Evolutionary conservation across 2,797 vertebrate species (phyloP), one percentile per base, ranked within the genome.

Genomic region (Anguilla marmorata): DNA sequence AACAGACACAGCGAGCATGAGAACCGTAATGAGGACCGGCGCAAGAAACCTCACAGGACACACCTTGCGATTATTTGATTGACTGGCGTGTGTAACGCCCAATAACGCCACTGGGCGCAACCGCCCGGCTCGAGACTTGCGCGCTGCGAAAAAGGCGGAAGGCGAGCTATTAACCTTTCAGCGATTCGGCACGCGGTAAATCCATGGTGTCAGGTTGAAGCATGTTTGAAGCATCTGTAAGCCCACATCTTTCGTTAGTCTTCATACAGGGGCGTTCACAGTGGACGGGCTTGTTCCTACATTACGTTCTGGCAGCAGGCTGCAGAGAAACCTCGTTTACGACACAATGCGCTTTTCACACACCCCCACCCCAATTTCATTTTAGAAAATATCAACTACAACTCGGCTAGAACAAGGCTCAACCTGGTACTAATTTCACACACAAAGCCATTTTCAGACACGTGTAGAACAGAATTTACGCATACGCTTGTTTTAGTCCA

Each of bases 311-410:
- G 48, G 80, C 27, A 84, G n/a, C n/a, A n/a, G 60, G 24, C 60
- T 66, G 52, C 50, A 84, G 82, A 2, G 48, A 27, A 84, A 52
- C 50, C 82, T n/a, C 54, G 50, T 12, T 52, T 54, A 37, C 9
- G 7, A 52, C 9, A 84, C 82, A 54, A 84, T 84, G 27, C 82
- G 82, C 82, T n/a, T 84, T 33, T 84, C 50, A 84, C n/a, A 7
- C 12, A 0, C 16, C 12, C 82, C 48, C 2, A 21, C 52, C 24
- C n/a, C 14, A 14, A 33, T 2, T 56, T 27, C 3, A 30, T 14
- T 1, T 14, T 3, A 19, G 12, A 21, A n/a, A 82, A 30, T 82
- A 2, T 48, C 19, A 82, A 50, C 14, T 74, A 37, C 9, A 37
- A 74, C 30, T 8, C 37, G 76, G 14, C 79, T n/a, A 82, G 41